phyloP scores from a whole-genome alignment of 2,797 vertebrate species.

The Protosalanx chinensis region DNA sequence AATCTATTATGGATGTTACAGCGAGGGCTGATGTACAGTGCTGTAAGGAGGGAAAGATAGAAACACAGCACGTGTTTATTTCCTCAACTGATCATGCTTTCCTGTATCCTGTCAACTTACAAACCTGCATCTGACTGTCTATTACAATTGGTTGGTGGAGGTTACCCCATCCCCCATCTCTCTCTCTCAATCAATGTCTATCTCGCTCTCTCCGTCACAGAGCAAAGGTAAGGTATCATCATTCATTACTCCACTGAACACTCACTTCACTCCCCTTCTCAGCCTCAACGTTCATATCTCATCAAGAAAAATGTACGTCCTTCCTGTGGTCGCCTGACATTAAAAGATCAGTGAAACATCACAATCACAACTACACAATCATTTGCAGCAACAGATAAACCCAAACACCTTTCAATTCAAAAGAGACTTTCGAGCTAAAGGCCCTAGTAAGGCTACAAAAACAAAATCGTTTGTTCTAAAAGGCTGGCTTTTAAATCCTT shows the following conservation, averaged over 20 bases:
- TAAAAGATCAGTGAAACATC: conserved; percentile 41
- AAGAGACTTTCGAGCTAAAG: no score
- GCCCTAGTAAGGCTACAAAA: no score
- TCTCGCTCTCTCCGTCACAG: conserved; percentile 48
- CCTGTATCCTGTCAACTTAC: not conserved
- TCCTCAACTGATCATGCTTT: not conserved
- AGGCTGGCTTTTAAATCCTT: no score
- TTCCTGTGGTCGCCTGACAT: conserved; percentile 55
- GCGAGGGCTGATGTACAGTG: conserved; percentile 36
- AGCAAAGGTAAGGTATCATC: conserved; percentile 54
- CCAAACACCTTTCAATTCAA: not conserved
- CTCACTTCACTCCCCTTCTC: conserved; percentile 66
- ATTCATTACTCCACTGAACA: conserved; percentile 73
- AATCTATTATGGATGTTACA: conserved; percentile 44
- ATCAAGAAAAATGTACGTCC: conserved; percentile 67
- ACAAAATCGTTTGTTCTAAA: no score
- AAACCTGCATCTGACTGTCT: not conserved
- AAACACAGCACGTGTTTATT: no score
- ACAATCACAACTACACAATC: conserved; percentile 36
- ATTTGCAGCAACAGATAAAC: conserved; percentile 34
- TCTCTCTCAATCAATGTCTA: conserved; percentile 1
- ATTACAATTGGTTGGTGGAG: not conserved
- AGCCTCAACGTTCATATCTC: conserved; percentile 67
- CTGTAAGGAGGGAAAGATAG: conserved; percentile 25
- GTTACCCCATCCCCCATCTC: not conserved